Evolutionary conservation across 2,113 vertebrate genomes (phyloP), one percentile per base, ranked within the genome.

Genomic region (Pyrgilauda ruficollis): DNA sequence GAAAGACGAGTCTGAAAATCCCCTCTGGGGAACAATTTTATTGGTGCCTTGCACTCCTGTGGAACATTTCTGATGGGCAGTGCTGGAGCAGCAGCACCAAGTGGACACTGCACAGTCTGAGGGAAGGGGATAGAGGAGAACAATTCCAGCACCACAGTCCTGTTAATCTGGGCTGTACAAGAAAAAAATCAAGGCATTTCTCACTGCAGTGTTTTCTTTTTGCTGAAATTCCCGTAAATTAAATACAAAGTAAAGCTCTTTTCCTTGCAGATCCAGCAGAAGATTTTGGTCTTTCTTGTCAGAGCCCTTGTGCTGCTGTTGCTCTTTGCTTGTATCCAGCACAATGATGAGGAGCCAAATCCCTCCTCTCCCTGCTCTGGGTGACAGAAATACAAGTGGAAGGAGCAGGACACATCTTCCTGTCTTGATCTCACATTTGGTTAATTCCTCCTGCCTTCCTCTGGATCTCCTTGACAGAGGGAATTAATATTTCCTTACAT

Each of bases 21-120:
- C 85, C 75, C 90, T 72, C 90, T 83, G 87, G 75, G 82, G 92
- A 96, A n/a, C n/a, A 52, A 86, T 86, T 93, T 91, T 56, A 89
- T 81, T 88, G 94, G 85, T 53, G 56, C 31, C 83, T 88, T 93
- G 78, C 59, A 59, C 70, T 96, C 87, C 82, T 59, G 85, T 66
- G 63, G 90, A 73, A 63, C 39, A 55, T 74, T 92, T 93, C 72
- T 66, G 82, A 50, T 5, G 15, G 50, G 46, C 63, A 84, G 63
- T 1, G 12, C 63, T 50, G 67, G 47, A 53, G 31, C 62, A 17
- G 68, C 66, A 53, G 39, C 20, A 59, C 31, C 1, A 0, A 4
- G 43, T 20, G 17, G 43, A 26, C 30, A 27, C n/a, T 0, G 0
- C 27, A 1, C 0, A 2, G 28, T 44, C 52, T 1, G 6, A 39